Evolutionary conservation across 2,888 invertebrate species (phyloP), one percentile per base, ranked within the genome.

Genomic region (Blomia tropicalis): DNA sequence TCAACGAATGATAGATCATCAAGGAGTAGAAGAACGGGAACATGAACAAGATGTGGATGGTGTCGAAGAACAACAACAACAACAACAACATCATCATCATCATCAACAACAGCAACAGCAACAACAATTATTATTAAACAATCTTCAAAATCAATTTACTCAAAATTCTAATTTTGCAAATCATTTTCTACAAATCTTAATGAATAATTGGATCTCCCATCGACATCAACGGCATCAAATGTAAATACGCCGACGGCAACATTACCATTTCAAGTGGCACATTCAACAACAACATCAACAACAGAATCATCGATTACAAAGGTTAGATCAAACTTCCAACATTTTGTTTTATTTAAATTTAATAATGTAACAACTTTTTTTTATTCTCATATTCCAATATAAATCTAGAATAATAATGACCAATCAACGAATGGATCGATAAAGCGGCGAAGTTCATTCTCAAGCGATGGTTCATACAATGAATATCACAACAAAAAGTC

Each of bases 61-160:
- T 14, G n/a, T 27, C n/a, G 51, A 27, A 11, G 27, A 47, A 47
- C 41, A 63, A 61, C 68, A 69, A 23, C 63, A 66, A 43, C 65
- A 29, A 3, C 51, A 29, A 4, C 51, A 29, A 22, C 58, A 5
- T 4, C 5, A 29, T 25, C 23, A 14, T 36, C 41, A 63, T 60
- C 68, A 69, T 22, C 63, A 66, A 43, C 17, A 7, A 36, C 7
- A 36, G 7, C 7, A 17, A 7, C 7, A 36, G 7, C 7, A 36
- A 36, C 36, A 36, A 36, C 36, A 17, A 7, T 36, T 17, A 36
- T 36, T 36, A 17, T 36, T 36, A 17, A 17, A 7, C 36, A 36
- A 36, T 36, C 36, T 36, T 7, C 36, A 36, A 36, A 36, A 17
- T 36, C 36, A 36, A 36, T 4, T 62, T 56, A 3, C 23, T 22